phyloP scores from a whole-genome alignment of 2,113 vertebrate genomes.

The Charadrius vociferus region DNA sequence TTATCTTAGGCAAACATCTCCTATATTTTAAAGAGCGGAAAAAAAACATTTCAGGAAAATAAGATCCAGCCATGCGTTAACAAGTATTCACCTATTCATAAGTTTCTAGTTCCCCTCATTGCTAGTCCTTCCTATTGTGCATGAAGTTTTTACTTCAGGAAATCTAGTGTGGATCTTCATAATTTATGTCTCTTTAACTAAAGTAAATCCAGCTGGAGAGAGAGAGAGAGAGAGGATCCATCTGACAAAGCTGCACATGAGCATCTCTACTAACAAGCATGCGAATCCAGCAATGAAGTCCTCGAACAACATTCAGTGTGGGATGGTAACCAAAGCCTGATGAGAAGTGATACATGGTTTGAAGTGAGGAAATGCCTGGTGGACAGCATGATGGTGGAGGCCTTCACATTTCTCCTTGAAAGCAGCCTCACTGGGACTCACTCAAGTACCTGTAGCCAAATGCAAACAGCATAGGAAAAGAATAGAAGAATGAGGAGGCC shows the following conservation, averaged over 20 bases:
- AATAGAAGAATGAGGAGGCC: neutral
- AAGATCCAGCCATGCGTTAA: neutral
- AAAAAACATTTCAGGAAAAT: neutral
- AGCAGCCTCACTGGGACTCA: neutral
- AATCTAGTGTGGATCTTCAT: neutral
- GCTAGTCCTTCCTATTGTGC: neutral
- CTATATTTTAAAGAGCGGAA: neutral
- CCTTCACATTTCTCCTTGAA: neutral
- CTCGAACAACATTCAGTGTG: rapidly evolving
- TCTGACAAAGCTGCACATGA: neutral
- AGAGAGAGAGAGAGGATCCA: neutral
- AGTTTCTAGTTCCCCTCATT: neutral
- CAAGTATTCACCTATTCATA: neutral
- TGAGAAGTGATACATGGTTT: neutral
- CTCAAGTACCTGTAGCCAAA: neutral
- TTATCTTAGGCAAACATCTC: neutral
- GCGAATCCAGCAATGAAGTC: neutral
- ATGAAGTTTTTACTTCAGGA: neutral
- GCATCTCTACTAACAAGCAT: neutral
- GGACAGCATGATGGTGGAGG: neutral
- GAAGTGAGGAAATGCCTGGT: neutral
- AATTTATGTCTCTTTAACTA: neutral
- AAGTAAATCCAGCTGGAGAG: neutral
- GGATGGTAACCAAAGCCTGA: neutral
- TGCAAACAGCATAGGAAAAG: neutral